phyloP scores from a whole-genome alignment of 2,113 vertebrate species.

The Hiodon alosoides region DNA sequence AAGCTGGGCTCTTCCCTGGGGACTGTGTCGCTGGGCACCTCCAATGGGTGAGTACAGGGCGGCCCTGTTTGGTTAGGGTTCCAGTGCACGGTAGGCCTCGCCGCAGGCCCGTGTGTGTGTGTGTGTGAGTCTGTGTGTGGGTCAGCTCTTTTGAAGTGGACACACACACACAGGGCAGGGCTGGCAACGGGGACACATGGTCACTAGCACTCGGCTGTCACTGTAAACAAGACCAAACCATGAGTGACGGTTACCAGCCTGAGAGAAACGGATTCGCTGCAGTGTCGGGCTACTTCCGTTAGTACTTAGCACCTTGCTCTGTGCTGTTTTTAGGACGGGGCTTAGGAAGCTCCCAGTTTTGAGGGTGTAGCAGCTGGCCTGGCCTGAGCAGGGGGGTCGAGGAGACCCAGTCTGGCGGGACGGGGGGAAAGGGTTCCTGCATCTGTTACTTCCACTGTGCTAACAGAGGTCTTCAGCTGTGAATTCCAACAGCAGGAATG shows the following conservation, averaged over 20 bases:
- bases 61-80: neutral
- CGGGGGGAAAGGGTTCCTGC: neutral
- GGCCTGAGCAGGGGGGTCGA: neutral
- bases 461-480: neutral
- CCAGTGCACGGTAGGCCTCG: neutral
- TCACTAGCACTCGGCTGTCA: neutral
- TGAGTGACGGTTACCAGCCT: neutral
- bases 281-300: neutral
- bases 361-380: neutral
- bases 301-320: neutral
- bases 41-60: constrained; percentile 73
- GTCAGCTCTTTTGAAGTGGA: neutral
- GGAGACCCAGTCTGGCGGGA: neutral
- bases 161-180: too few species aligned
- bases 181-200: neutral
- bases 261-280: neutral
- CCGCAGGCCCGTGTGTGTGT: neutral
- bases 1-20: constrained; percentile 60
- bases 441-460: neutral
- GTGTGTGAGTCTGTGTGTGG: constrained; percentile 19
- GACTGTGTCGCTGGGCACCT: constrained; percentile 67
- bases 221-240: neutral
- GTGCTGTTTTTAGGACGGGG: neutral
- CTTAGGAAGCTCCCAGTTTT: neutral
- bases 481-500: neutral